Evolutionary conservation across 2,797 vertebrate species (phyloP).

Genomic region (Phyllotis vaccarum): DNA sequence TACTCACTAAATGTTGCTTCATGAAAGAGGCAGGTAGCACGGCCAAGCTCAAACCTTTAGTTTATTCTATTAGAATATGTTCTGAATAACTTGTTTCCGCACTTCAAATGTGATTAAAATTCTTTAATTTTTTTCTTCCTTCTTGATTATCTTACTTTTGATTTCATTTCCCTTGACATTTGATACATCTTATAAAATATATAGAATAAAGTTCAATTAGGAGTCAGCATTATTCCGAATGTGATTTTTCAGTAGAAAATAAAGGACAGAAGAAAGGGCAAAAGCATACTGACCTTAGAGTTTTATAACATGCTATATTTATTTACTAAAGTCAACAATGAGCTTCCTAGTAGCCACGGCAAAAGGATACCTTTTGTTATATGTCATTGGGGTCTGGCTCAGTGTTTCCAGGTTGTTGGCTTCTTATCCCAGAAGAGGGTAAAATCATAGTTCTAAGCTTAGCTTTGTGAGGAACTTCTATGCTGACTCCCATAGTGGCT

Average conservation of each 20-base stretch:
- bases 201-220: slow-evolving; percentile 28
- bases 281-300: not conserved
- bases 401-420: not conserved
- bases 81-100: not conserved
- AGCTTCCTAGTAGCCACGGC: not conserved
- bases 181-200: slow-evolving; percentile 28
- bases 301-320: slow-evolving; percentile 14
- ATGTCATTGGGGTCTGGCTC: not conserved
- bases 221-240: not conserved
- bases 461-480: too few species aligned
- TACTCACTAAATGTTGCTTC: not conserved
- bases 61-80: not conserved
- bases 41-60: not conserved
- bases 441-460: not conserved
- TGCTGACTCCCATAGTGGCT: not conserved
- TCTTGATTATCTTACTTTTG: slow-evolving; percentile 9
- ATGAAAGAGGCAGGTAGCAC: not conserved
- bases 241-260: slow-evolving; percentile 9
- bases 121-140: not conserved
- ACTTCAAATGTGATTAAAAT: not conserved
- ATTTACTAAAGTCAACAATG: not conserved
- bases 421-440: not conserved
- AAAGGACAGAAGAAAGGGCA: not conserved
- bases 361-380: not conserved
- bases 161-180: slow-evolving; percentile 16